Evolutionary conservation across 2,888 invertebrate genomes (phyloP), one percentile per base, ranked within the genome.

Genomic region (Sinohyriopsis cumingii): DNA sequence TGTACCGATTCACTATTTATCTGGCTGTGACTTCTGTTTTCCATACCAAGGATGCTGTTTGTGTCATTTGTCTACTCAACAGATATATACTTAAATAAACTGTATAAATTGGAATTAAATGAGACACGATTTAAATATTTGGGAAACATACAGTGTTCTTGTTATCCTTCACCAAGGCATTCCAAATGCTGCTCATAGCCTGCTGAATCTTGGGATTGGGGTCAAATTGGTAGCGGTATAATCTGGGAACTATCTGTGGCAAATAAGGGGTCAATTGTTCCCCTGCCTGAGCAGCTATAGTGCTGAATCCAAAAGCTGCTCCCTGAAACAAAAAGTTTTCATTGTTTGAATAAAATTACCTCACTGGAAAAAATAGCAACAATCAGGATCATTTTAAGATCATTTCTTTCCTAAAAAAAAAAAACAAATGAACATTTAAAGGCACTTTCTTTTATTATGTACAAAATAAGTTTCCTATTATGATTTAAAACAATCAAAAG

Each of bases 161-260:
- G 5, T 95, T 94, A 85, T 96, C 95, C 22, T 93, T 93, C 18
- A 98, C 96, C 64, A 98, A 92, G 20, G 95, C 94, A 78, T 95
- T 94, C 98, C 98, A 98, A 85, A 98, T 98, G 84, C 95, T 94
- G 65, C 94, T 93, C 97, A 98, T 98, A 22, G 96, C 96, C 87
- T 94, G 94, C 90, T 97, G 97, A 80, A 97, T 95, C 87, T 94
- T 95, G 55, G 95, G 95, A 73, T 95, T 96, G 19, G 98, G 97
- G 90, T 98, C 97, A 90, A 95, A 98, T 87, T 96, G 95, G 91
- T 95, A 95, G 64, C 95, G 93, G 88, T 95, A 97, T 33, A 97
- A 91, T 65, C 95, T 94, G 20, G 97, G 97, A 63, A 97, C 94
- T 71, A 98, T 96, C 88, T 94, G 94, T 0, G 95, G 94, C 78